Conservation (phyloP, 2,113 vertebrate species). For the Eleginops maclovinus region DNA sequence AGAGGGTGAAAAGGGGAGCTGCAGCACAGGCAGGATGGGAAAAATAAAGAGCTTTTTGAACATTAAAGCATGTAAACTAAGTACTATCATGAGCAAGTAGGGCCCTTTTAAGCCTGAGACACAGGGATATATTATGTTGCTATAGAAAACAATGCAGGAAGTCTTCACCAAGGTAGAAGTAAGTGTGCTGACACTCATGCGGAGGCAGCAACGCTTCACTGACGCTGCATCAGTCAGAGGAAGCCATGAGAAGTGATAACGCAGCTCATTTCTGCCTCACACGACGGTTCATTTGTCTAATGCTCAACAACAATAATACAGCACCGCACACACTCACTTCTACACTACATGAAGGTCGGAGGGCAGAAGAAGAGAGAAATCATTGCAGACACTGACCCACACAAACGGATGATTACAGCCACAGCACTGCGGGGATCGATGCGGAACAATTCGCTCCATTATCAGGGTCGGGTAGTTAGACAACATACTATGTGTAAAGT, state of each 20-base stretch:
- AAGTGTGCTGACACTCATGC: not conserved
- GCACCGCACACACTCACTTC: constrained; percentile 50
- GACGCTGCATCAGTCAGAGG: constrained; percentile 37
- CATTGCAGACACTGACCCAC: constrained; percentile 76
- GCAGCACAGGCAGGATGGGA: too few species aligned
- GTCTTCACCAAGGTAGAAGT: too few species aligned
- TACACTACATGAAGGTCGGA: constrained; percentile 78
- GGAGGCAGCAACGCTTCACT: constrained; percentile 40
- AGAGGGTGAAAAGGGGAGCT: too few species aligned
- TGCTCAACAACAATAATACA: constrained; percentile 80
- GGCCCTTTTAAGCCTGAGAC: not conserved
- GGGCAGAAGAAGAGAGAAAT: constrained; percentile 55
- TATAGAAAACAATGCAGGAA: not conserved
- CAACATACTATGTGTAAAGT: constrained; percentile 23
- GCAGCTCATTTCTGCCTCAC: constrained; percentile 64
- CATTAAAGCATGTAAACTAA: too few species aligned
- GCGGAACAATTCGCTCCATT: constrained; percentile 62
- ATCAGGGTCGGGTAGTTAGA: constrained; percentile 43
- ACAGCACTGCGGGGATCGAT: constrained; percentile 40
- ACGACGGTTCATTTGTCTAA: constrained; percentile 87
- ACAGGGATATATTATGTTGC: too few species aligned
- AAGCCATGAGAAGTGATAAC: constrained; percentile 60
- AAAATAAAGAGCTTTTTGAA: too few species aligned
- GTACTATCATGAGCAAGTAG: too few species aligned
- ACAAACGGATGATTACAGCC: constrained; percentile 69